phyloP scores from a whole-genome alignment of 2,888 invertebrate species.

The Nymphalis polychloros region DNA sequence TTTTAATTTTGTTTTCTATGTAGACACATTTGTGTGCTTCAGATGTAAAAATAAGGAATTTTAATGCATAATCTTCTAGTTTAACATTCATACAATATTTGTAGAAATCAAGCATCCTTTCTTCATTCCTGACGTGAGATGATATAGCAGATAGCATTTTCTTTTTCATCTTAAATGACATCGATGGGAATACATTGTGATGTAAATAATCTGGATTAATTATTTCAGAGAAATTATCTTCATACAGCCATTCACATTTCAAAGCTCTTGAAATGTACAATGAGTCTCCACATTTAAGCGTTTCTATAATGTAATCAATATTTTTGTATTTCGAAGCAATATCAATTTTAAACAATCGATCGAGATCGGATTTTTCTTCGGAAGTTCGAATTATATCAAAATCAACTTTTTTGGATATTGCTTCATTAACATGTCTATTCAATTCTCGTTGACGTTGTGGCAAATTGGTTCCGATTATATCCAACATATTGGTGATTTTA shows the following conservation, averaged over 20 bases:
- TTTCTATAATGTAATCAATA: conserved; percentile 55
- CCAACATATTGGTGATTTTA: conserved; percentile 28
- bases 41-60: conserved; percentile 54
- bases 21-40: conserved; percentile 52
- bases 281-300: conserved; percentile 58
- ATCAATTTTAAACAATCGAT: conserved; percentile 62
- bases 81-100: conserved; percentile 51
- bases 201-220: conserved; percentile 57
- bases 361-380: conserved; percentile 52
- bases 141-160: conserved; percentile 54
- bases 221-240: conserved; percentile 47
- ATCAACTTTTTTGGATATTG: conserved; percentile 27
- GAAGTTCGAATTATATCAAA: conserved; percentile 48
- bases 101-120: conserved; percentile 51
- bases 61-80: conserved; percentile 47
- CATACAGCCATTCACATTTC: conserved; percentile 58
- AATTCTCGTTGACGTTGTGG: conserved; percentile 43
- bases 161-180: conserved; percentile 62
- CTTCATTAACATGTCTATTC: conserved; percentile 36
- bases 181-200: conserved; percentile 55
- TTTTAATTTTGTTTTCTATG: conserved; percentile 38
- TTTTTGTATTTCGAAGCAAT: conserved; percentile 58
- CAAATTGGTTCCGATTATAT: conserved; percentile 38
- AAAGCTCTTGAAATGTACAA: conserved; percentile 58
- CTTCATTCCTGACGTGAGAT: conserved; percentile 46